Percentiles rank a stretch among this genome's conserved stretches.
These are phyloP conservation scores for Argyrosomus regius DNA, from an alignment of 2,797 vertebrate genomes.

Conservation along the genomic window DNA sequence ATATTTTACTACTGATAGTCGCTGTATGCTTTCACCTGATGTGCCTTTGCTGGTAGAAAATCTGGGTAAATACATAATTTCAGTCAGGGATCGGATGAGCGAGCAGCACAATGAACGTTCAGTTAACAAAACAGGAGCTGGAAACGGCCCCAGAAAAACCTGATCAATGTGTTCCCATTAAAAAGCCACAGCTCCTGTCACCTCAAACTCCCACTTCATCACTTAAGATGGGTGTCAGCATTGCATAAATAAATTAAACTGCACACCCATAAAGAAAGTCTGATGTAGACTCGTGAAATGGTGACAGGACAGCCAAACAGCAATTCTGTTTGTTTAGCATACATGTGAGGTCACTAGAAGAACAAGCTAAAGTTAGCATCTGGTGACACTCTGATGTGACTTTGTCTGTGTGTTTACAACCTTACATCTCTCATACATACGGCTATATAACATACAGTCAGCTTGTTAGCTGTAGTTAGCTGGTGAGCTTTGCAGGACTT, in stretches of 20 bases:
- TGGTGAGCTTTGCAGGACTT: not conserved
- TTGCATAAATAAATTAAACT: slow-evolving; percentile 20
- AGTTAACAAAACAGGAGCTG: slow-evolving; percentile 51
- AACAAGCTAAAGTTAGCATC: not conserved
- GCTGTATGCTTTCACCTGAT: slow-evolving; percentile 29
- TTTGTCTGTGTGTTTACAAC: not conserved
- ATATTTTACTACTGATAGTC: slow-evolving; percentile 11
- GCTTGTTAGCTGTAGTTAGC: too few species aligned
- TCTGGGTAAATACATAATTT: slow-evolving; percentile 47
- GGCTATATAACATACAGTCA: not conserved
- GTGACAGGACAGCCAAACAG: not conserved
- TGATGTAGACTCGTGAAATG: not conserved
- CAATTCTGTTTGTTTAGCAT: not conserved
- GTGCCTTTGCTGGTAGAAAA: slow-evolving; percentile 27
- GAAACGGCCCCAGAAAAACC: slow-evolving; percentile 44
- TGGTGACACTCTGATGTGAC: not conserved
- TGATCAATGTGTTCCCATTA: slow-evolving; percentile 49
- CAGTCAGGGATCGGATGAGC: slow-evolving; percentile 46
- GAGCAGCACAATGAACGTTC: slow-evolving; percentile 52
- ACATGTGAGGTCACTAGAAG: not conserved
- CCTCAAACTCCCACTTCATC: slow-evolving; percentile 22
- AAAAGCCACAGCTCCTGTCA: slow-evolving; percentile 20
- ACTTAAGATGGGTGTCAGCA: slow-evolving; percentile 7
- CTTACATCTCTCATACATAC: not conserved
- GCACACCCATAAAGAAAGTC: slow-evolving; percentile 1